Evolutionary conservation across 2,888 invertebrate genomes (phyloP).

Genomic region (Lasioglossum pauxillum): DNA sequence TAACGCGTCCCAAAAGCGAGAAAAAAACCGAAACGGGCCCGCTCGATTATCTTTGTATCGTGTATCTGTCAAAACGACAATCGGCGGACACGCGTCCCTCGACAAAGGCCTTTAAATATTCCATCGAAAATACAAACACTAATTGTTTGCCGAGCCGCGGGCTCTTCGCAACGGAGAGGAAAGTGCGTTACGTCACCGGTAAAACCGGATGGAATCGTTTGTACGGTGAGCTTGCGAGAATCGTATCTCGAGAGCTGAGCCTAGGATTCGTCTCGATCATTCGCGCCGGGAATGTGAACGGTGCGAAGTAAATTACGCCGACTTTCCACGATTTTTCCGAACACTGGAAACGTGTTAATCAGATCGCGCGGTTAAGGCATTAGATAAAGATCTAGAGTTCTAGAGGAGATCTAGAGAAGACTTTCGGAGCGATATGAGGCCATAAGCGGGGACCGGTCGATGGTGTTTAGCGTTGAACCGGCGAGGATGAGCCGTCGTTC

Average conservation of each 20-base stretch:
- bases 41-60: constrained; percentile 28
- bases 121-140: constrained; percentile 12
- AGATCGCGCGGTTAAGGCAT: not conserved
- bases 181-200: not conserved
- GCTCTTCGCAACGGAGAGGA: constrained; percentile 1
- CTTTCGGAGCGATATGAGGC: not conserved
- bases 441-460: not conserved
- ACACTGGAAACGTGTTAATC: not conserved
- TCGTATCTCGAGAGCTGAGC: not conserved
- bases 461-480: not conserved
- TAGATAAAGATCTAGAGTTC: not conserved
- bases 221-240: not conserved
- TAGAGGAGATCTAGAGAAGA: not conserved
- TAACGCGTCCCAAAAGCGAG: not conserved
- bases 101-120: not conserved
- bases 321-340: not conserved
- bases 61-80: constrained; percentile 38
- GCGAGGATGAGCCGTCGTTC: constrained; percentile 4
- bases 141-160: constrained; percentile 23
- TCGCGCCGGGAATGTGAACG: too few species aligned
- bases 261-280: not conserved
- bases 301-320: too few species aligned
- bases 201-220: not conserved
- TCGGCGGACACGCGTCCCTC: constrained; percentile 23
- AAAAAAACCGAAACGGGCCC: not conserved